These are phyloP conservation scores for Athene noctua DNA, from an alignment of 2,113 vertebrate genomes.

Conservation along the genomic window DNA sequence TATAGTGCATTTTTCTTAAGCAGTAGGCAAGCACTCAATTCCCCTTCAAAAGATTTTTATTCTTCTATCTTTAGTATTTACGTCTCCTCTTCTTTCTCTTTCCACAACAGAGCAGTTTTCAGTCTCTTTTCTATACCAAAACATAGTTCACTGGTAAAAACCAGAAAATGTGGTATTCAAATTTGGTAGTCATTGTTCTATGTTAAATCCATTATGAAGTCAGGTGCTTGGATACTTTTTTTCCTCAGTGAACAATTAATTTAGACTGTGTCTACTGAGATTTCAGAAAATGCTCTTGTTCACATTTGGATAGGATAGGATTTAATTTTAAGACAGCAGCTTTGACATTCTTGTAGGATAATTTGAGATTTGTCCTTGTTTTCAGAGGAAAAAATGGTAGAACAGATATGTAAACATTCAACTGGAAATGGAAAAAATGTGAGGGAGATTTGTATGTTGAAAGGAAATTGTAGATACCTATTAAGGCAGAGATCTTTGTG, in stretches of 20 bases:
- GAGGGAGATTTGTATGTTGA: neutral
- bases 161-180: neutral
- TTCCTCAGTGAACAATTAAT: neutral
- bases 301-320: neutral
- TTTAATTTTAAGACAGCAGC: constrained; percentile 12
- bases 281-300: neutral
- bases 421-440: neutral
- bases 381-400: neutral
- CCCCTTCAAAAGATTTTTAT: constrained; percentile 46
- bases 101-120: neutral
- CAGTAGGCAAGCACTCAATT: constrained; percentile 46
- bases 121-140: neutral
- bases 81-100: neutral
- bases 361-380: neutral
- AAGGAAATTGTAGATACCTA: neutral
- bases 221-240: neutral
- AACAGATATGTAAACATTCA: neutral
- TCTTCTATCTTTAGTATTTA: constrained; percentile 47
- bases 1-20: constrained; percentile 67
- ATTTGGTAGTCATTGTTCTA: neutral
- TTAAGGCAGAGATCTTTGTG: neutral
- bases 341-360: neutral
- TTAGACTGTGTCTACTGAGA: neutral
- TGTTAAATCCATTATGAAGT: neutral
- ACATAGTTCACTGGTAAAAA: neutral